phyloP scores from a whole-genome alignment of 2,113 vertebrate genomes.

The Callipepla squamata region DNA sequence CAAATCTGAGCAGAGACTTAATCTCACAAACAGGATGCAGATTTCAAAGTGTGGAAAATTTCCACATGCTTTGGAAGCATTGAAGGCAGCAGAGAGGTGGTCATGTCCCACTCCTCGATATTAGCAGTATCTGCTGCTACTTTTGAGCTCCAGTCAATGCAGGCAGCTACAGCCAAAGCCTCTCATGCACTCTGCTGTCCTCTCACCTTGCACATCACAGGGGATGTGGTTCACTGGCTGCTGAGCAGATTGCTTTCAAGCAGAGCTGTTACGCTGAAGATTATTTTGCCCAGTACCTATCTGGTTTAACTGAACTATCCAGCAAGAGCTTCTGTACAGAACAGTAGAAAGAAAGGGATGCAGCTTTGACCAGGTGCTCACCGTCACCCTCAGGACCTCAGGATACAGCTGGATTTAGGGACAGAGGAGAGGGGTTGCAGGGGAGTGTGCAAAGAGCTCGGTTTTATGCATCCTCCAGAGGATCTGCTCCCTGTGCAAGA shows the following conservation, averaged over 20 bases:
- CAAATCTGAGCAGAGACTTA: neutral
- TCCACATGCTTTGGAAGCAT: neutral
- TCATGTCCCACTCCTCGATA: neutral
- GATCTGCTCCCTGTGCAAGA: neutral
- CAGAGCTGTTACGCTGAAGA: neutral
- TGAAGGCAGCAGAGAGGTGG: neutral
- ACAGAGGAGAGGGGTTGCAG: neutral
- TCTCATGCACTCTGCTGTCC: neutral
- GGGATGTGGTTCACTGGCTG: neutral
- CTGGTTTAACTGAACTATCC: neutral
- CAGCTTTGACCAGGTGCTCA: neutral
- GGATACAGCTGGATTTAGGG: neutral
- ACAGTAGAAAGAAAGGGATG: neutral
- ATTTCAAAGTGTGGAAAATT: neutral
- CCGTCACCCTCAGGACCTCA: neutral
- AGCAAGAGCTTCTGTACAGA: neutral
- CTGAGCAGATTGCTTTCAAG: neutral
- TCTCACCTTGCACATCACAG: accelerated
- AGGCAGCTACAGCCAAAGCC: neutral
- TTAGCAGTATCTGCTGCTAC: neutral
- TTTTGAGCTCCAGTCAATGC: neutral
- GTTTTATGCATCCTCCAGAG: neutral
- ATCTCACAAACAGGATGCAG: neutral
- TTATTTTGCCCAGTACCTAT: neutral
- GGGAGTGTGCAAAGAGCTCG: neutral